Evolutionary conservation across 1,140 invertebrate species (phyloP), one percentile per base, ranked within the genome.

Genomic region (Melanaphis sacchari): DNA sequence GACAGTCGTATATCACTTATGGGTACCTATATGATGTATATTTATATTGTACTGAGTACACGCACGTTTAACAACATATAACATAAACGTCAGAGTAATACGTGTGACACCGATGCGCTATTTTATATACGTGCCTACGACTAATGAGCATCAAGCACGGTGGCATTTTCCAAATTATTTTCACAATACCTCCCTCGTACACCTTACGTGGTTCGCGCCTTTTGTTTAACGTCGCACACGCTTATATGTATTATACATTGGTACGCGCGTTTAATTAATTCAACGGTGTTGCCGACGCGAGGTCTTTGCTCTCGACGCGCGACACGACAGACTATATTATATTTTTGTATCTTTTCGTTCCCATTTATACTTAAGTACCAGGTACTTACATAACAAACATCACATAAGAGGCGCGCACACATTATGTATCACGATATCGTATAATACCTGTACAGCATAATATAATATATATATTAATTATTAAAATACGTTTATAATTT

Each of bases 251-350:
- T 31, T 38, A 54, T 24, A 36, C 21, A 54, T 24, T 38, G n/a
- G 21, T 90, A 54, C 49, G 90, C 31, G 54, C 38, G 90, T 81
- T 76, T 36, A 49, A 91, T 92, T 92, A 52, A 92, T 92, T 92
- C 91, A 81, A 76, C 38, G n/a, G 90, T 40, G 90, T 91, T 49
- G 22, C 41, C 31, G 84, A 66, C 52, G 31, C 38, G 41, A 59
- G 49, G 52, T 91, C 41, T 66, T 76, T 41, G 59, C 91, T 82
- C 59, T 82, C 66, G 11, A 46, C 26, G 15, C 52, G 26, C 89
- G 40, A 91, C 90, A 81, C 59, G 40, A 66, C 7, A n/a, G 40
- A 31, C 54, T 38, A 43, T 43, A 88, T 4, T n/a, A 11, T 76
- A 15, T 40, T 84, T 84, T 84, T 24, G 66, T 52, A 43, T 49